Conservation (phyloP, 2,113 vertebrate genomes). For the Pseudonaja textilis region DNA sequence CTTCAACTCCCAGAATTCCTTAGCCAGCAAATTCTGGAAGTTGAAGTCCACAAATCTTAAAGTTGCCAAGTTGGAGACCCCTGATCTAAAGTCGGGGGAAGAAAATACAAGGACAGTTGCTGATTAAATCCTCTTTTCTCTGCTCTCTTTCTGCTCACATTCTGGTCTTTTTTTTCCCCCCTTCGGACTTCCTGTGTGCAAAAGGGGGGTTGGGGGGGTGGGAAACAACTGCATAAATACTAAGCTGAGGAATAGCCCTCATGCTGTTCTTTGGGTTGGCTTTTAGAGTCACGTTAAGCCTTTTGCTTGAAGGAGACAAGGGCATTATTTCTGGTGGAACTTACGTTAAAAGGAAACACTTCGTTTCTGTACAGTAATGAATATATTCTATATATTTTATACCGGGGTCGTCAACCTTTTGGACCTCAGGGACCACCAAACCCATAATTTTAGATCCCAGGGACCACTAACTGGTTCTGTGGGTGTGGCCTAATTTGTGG, state of each 20-base stretch:
- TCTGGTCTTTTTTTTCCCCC: no score
- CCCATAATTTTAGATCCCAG: no score
- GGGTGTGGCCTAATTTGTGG: no score
- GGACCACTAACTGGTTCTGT: no score
- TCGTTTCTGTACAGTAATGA: not conserved
- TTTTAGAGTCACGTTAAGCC: not conserved
- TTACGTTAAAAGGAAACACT: not conserved
- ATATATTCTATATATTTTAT: not conserved
- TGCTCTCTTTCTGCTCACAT: not conserved
- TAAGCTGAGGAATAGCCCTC: not conserved
- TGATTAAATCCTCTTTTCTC: not conserved
- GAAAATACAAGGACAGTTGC: not conserved
- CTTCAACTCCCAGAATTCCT: no score
- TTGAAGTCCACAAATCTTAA: no score
- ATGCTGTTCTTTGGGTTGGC: not conserved
- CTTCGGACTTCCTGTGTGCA: not conserved
- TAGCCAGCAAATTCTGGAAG: no score
- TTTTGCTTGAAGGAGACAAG: not conserved
- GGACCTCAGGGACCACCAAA: no score
- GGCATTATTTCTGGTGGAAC: not conserved
- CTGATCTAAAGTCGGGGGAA: not conserved
- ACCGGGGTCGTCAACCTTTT: no score
- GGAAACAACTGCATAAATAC: not conserved
- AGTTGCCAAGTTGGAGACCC: no score
- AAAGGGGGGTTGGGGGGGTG: not conserved